phyloP scores from a whole-genome alignment of 2,888 invertebrate genomes.

The Papilio elwesi region DNA sequence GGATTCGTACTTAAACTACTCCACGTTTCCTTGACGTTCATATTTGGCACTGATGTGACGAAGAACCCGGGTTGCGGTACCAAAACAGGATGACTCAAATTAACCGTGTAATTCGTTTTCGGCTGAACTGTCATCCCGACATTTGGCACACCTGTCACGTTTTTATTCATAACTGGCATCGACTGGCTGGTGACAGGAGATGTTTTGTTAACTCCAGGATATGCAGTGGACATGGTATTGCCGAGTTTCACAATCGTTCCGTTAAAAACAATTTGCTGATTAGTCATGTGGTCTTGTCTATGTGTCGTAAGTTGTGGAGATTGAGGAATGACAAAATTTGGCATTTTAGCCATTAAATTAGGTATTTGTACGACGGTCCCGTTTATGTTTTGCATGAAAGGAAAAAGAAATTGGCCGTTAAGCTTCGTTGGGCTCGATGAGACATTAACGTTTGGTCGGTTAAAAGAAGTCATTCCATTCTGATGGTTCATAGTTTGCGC shows the following conservation, averaged over 20 bases:
- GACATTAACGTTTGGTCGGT: conserved; percentile 72
- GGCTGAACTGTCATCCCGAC: conserved; percentile 79
- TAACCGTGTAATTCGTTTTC: conserved; percentile 81
- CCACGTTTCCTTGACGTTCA: conserved; percentile 79
- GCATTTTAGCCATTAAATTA: conserved; percentile 84
- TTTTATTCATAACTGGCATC: conserved; percentile 75
- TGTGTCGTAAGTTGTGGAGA: conserved; percentile 66
- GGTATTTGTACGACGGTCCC: conserved; percentile 86
- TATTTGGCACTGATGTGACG: conserved; percentile 82
- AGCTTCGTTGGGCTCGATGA: conserved; percentile 75
- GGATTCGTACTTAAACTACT: conserved; percentile 68
- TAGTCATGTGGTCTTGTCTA: conserved; percentile 74
- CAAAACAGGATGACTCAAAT: conserved; percentile 78
- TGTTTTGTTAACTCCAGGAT: conserved; percentile 69
- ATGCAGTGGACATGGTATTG: conserved; percentile 68
- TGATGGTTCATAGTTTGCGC: conserved; percentile 70
- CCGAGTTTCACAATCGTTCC: conserved; percentile 80
- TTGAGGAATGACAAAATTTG: conserved; percentile 80
- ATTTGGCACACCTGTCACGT: conserved; percentile 72
- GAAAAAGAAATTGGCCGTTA: conserved; percentile 84
- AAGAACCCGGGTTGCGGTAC: conserved; percentile 80
- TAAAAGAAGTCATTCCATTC: conserved; percentile 70
- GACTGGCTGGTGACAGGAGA: conserved; percentile 69
- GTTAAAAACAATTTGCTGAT: conserved; percentile 77
- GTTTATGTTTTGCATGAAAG: conserved; percentile 84